These are phyloP conservation scores for Pilophorus perplexus DNA, from an alignment of 2,888 invertebrate genomes.

Conservation along the genomic window DNA sequence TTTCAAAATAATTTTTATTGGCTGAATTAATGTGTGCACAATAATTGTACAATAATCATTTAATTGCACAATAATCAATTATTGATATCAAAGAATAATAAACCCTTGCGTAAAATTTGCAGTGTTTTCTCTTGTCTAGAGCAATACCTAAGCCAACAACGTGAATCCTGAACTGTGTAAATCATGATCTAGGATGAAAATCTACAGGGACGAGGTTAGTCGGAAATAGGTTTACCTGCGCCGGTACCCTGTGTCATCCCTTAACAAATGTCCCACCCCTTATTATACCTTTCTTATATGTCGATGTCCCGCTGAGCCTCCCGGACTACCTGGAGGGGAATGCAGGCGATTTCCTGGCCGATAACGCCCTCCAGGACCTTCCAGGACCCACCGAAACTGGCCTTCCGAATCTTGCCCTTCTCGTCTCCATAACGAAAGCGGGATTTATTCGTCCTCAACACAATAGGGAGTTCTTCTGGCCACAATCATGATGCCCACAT, in stretches of 20 bases:
- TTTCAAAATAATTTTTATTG: too few species aligned
- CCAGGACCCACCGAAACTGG: background rate
- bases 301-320: conserved; percentile 30
- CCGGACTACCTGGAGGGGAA: conserved; percentile 7
- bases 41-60: too few species aligned
- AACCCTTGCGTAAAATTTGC: too few species aligned
- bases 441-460: conserved; percentile 22
- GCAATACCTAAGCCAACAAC: too few species aligned
- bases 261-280: conserved; percentile 35
- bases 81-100: too few species aligned
- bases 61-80: too few species aligned
- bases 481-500: conserved; percentile 22
- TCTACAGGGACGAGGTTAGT: too few species aligned
- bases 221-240: conserved; percentile 11
- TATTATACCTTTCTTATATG: conserved; percentile 30
- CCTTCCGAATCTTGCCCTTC: too few species aligned
- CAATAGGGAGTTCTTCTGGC: conserved; percentile 5
- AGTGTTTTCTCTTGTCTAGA: too few species aligned
- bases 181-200: too few species aligned
- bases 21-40: too few species aligned
- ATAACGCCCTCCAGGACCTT: background rate
- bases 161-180: too few species aligned
- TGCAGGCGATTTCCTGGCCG: background rate
- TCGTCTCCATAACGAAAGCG: background rate
- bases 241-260: conserved; percentile 29